Base-by-base conservation (phyloP, 1,140 invertebrate species). In the Aradophagus sp. region DNA sequence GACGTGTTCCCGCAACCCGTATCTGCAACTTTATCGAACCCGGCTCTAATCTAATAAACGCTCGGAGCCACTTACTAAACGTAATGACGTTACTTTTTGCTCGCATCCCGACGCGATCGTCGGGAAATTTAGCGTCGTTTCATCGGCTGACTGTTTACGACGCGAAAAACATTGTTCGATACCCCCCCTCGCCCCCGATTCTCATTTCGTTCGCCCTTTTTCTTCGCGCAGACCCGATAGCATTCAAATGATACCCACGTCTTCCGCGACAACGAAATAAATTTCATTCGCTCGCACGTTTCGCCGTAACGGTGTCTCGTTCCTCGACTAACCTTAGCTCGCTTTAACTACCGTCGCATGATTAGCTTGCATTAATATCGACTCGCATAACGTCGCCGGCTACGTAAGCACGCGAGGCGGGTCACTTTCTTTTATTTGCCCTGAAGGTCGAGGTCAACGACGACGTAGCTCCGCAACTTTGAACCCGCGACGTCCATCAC, bases 341-440 rank as follows among this genome's bases (percentile, higher is more conserved):
- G 47, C 53, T 34, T 66, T 74, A 69, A 74, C 72, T 66, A 69
- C 72, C 72, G 66, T 74, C 72, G 72, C 72, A 66, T 74, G 72
- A 65, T 74, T 69, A 68, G 61, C 16, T 59, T 58, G 67, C 72
- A 74, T 74, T 74, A 74, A 74, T 74, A 74, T 74, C 72, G 72
- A 74, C 63, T 70, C 72, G 36, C 67, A 66, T 70, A 70, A 63
- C 66, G 67, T 70, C 52, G 31, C 34, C 19, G 47, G 10, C 16
- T 62, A 32, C 42, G 52, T 70, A 74, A 31, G 53, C 72, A 74
- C 62, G 72, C 67, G 62, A 70, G 68, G 23, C 56, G 62, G 72
- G 61, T 73, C 69, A 73, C 69, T 67, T 67, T 67, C 62, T 70
- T 74, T 67, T 63, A 63, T 63, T 67, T 44, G 4, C 16, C 15